These are phyloP conservation scores for Colius striatus DNA, from an alignment of 2,113 vertebrate species.

Conservation along the genomic window DNA sequence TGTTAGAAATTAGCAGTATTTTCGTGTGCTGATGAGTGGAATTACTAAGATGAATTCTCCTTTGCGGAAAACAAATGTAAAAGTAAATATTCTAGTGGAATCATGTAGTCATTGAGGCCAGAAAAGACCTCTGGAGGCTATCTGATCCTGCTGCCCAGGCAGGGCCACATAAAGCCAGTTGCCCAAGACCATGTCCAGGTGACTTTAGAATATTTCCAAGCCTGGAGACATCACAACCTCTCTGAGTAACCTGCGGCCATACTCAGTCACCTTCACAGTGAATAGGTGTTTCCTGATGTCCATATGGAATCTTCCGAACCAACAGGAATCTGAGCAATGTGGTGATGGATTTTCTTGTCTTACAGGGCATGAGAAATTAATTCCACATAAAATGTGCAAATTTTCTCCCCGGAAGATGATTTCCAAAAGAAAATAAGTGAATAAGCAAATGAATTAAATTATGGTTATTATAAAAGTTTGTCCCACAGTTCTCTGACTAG, in stretches of 20 bases:
- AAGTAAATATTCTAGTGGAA: neutral
- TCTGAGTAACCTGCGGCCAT: neutral
- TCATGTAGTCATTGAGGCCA: neutral
- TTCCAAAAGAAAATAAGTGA: neutral
- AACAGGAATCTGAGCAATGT: neutral
- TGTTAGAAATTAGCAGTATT: neutral
- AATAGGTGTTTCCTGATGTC: neutral
- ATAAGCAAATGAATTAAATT: neutral
- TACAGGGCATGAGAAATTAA: neutral
- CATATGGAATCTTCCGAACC: neutral
- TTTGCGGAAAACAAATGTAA: neutral
- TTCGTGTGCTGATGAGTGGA: neutral
- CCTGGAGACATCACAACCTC: neutral
- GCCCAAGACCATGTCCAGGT: fast-evolving
- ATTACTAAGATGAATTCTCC: neutral
- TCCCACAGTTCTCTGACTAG: neutral
- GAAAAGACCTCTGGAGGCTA: neutral
- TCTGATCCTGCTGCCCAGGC: neutral
- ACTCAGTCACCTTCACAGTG: neutral
- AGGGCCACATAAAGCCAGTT: neutral
- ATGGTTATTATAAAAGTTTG: neutral
- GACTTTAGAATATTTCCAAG: neutral
- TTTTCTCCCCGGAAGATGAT: neutral
- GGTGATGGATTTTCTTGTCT: neutral
- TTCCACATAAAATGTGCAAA: neutral